A percentile compares a stretch with the other conserved stretches of the same genome.
Conservation (phyloP, 2,888 invertebrate genomes). For the Alcis repandata region DNA sequence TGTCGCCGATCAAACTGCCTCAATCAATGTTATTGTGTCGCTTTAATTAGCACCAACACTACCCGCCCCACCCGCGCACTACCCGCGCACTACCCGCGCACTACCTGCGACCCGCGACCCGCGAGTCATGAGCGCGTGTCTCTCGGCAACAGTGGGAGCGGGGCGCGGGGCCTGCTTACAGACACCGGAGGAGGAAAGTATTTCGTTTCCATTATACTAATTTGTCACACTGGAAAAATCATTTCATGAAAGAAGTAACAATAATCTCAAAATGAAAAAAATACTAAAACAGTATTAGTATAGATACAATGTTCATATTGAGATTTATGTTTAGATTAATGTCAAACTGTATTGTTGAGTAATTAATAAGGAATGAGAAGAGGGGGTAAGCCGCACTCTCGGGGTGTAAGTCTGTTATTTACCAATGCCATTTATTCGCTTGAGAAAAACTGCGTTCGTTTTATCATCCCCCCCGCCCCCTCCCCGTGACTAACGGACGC, state of each 20-base stretch:
- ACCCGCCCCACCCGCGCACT: background rate
- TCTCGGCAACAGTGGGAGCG: too few species aligned
- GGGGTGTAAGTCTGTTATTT: slow-evolving; percentile 14
- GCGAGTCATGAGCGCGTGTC: too few species aligned
- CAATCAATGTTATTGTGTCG: slow-evolving; percentile 7
- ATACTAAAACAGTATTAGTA: too few species aligned
- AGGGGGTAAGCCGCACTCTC: background rate
- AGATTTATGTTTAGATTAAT: too few species aligned
- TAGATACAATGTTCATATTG: too few species aligned
- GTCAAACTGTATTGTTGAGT: too few species aligned
- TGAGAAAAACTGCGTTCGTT: slow-evolving; percentile 25
- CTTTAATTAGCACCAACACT: slow-evolving; percentile 1
- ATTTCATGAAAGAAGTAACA: too few species aligned
- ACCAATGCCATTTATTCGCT: slow-evolving; percentile 25
- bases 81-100: background rate
- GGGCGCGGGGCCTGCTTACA: background rate
- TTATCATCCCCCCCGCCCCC: slow-evolving; percentile 15
- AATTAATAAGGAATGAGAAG: background rate
- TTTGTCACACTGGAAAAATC: too few species aligned
- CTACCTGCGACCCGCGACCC: too few species aligned
- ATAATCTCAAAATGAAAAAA: too few species aligned
- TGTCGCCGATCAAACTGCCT: background rate
- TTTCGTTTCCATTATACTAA: too few species aligned
- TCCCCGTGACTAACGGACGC: slow-evolving; percentile 13
- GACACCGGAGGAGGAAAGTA: too few species aligned